Percentiles rank a stretch among this genome's conserved stretches.
phyloP scores from a whole-genome alignment of 30 jellyfish, hydroid and myxozoan species.

The Cassiopea xamachana region DNA sequence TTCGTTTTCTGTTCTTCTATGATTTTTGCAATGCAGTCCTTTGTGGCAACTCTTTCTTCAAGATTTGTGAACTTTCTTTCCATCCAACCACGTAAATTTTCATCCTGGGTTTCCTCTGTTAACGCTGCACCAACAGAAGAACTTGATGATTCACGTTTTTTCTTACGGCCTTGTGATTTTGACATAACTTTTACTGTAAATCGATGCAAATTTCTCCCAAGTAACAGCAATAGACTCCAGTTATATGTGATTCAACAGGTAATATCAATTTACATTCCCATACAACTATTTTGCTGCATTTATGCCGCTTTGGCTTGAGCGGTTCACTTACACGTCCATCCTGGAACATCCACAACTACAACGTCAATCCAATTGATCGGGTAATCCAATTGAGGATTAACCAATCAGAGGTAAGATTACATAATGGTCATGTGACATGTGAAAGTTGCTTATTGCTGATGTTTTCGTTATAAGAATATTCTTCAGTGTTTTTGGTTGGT shows the following conservation, averaged over 20 bases:
- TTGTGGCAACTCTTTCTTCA: slow-evolving; percentile 25
- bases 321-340: not conserved
- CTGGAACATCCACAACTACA: not conserved
- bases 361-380: too few relatives aligned
- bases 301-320: slow-evolving; percentile 20
- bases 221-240: not conserved
- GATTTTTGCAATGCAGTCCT: slow-evolving; percentile 15
- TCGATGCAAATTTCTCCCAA: not conserved
- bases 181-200: not conserved
- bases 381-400: too few relatives aligned
- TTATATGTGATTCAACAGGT: not conserved
- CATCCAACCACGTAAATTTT: slow-evolving; percentile 3
- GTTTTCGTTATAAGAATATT: too few relatives aligned
- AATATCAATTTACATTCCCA: not conserved
- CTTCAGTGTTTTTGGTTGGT: too few relatives aligned
- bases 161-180: not conserved
- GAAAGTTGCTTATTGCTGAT: too few relatives aligned
- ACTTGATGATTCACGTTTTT: slow-evolving; percentile 3
- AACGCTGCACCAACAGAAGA: slow-evolving; percentile 5
- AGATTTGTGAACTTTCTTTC: not conserved
- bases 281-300: not conserved
- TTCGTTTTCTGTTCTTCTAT: not conserved
- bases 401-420: too few relatives aligned
- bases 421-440: too few relatives aligned
- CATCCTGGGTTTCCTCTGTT: not conserved